Conservation (phyloP, 2,113 vertebrate genomes). For the Ciconia boyciana region DNA sequence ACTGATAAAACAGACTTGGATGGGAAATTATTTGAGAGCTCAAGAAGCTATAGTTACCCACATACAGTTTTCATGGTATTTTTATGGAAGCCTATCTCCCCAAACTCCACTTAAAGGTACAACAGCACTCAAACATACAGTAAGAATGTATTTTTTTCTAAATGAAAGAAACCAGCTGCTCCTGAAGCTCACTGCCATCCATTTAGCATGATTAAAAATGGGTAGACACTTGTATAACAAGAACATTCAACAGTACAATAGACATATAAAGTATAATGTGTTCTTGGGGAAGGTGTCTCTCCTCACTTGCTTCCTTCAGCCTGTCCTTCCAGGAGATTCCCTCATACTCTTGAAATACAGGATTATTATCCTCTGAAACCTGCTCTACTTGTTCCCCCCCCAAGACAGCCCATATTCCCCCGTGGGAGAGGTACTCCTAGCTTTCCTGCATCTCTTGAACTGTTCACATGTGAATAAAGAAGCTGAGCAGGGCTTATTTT, state of each 20-base stretch:
- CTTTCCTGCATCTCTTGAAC: background rate
- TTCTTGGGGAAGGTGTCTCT: background rate
- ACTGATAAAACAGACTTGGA: background rate
- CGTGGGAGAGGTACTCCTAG: background rate
- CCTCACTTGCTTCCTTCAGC: background rate
- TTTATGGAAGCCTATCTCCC: background rate
- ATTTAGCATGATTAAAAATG: background rate
- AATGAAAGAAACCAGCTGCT: background rate
- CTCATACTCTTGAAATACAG: background rate
- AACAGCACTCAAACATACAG: background rate
- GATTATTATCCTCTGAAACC: background rate
- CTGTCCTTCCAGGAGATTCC: background rate
- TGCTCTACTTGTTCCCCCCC: background rate
- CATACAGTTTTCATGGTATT: background rate
- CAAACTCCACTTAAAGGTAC: background rate
- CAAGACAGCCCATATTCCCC: background rate
- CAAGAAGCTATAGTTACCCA: background rate
- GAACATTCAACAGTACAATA: background rate
- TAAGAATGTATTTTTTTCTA: background rate
- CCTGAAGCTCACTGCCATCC: background rate
- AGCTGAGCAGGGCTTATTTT: background rate
- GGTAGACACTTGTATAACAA: background rate
- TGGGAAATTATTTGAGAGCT: background rate
- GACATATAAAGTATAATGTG: background rate
- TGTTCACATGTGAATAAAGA: background rate